A percentile compares a stretch with the other conserved stretches of the same genome.
phyloP scores from a whole-genome alignment of 2,888 invertebrate species.

The Hipparchia semele region DNA sequence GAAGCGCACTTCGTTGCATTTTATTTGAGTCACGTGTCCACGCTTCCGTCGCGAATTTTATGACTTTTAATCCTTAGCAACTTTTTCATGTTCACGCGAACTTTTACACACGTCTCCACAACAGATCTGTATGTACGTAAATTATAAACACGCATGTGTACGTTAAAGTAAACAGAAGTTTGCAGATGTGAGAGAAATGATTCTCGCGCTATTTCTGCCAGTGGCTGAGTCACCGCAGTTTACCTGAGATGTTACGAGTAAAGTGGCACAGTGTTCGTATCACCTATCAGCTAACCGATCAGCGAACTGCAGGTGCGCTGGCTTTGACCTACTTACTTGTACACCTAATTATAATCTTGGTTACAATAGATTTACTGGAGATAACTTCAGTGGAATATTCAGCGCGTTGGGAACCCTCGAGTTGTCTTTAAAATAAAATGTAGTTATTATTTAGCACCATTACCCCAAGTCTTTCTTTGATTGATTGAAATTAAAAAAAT shows the following conservation, averaged over 20 bases:
- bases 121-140: neutral
- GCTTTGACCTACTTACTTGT: conserved; percentile 8
- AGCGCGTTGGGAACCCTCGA: neutral
- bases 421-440: no score
- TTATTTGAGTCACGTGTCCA: no score
- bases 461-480: no score
- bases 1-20: no score
- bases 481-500: no score
- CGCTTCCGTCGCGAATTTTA: no score
- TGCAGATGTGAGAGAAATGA: conserved; percentile 15
- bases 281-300: conserved; percentile 6
- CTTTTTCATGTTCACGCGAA: conserved; percentile 1
- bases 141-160: neutral
- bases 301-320: conserved; percentile 1
- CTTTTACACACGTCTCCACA: conserved; percentile 18
- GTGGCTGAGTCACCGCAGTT: conserved; percentile 5
- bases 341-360: conserved; percentile 1
- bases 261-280: neutral
- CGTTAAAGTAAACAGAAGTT: conserved; percentile 21
- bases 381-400: neutral
- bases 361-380: conserved; percentile 12
- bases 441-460: no score
- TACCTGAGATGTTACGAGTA: conserved; percentile 5
- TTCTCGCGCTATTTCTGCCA: conserved; percentile 19
- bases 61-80: neutral